These are phyloP conservation scores for Leuciscus waleckii DNA, from an alignment of 2,797 vertebrate species.

Conservation along the genomic window DNA sequence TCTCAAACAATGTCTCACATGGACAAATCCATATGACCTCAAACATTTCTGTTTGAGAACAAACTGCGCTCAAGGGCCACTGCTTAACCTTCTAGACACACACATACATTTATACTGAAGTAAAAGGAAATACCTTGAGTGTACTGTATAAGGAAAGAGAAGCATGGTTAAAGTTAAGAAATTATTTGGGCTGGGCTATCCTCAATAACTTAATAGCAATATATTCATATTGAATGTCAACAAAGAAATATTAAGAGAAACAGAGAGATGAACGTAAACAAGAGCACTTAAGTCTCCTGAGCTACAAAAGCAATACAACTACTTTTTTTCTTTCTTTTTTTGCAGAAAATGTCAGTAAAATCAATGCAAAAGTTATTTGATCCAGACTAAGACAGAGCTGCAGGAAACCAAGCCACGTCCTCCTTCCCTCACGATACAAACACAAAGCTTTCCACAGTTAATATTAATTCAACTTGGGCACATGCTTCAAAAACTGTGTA, in stretches of 20 bases:
- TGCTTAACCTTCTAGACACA: no score
- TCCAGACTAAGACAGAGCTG: conserved; percentile 7
- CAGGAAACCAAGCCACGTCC: not conserved
- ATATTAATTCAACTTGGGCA: not conserved
- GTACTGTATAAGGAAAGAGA: no score
- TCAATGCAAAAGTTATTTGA: conserved; percentile 10
- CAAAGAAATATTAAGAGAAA: not conserved
- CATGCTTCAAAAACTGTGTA: not conserved
- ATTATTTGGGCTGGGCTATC: not conserved
- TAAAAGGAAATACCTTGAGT: no score
- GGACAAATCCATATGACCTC: no score
- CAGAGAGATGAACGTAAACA: not conserved
- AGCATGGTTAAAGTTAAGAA: not conserved
- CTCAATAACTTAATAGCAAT: not conserved
- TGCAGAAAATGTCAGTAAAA: conserved; percentile 5
- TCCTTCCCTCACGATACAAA: not conserved
- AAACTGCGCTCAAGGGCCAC: no score
- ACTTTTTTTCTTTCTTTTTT: not conserved
- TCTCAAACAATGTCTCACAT: no score
- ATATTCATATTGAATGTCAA: not conserved
- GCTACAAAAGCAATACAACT: not conserved
- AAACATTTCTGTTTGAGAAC: not conserved
- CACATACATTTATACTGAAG: no score
- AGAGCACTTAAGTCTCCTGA: not conserved
- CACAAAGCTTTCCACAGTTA: not conserved